Evolutionary conservation across 2,888 invertebrate genomes (phyloP).

Genomic region (Drosophila dives): DNA sequence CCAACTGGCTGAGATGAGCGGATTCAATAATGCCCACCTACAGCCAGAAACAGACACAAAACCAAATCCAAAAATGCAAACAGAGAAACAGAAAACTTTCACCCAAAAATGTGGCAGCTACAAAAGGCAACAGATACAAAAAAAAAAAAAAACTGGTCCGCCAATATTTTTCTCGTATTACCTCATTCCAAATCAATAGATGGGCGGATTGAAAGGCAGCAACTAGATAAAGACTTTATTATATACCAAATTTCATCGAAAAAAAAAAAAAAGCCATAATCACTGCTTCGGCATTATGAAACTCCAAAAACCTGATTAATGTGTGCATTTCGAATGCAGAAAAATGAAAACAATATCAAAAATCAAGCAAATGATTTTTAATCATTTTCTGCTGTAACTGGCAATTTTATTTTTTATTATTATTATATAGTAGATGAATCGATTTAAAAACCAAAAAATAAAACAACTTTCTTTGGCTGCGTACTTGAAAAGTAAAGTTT

Average conservation of each 20-base stretch:
- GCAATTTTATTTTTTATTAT: conserved; percentile 9
- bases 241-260: conserved; percentile 15
- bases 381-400: conserved; percentile 25
- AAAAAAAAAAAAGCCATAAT: conserved; percentile 31
- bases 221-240: conserved; percentile 39
- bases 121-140: conserved; percentile 35
- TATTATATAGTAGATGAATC: not conserved
- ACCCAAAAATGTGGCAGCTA: conserved; percentile 43
- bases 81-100: conserved; percentile 54
- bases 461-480: not conserved
- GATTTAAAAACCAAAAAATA: not conserved
- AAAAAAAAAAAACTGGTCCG: conserved; percentile 67
- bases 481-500: not conserved
- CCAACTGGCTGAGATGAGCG: conserved; percentile 34
- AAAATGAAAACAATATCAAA: conserved; percentile 18
- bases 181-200: conserved; percentile 52
- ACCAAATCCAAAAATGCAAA: conserved; percentile 24
- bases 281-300: conserved; percentile 39
- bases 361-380: conserved; percentile 36
- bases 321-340: conserved; percentile 49
- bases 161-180: conserved; percentile 67
- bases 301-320: conserved; percentile 47
- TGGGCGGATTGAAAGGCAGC: not conserved
- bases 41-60: conserved; percentile 42
- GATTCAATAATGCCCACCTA: conserved; percentile 60